phyloP scores from a whole-genome alignment of 2,797 vertebrate genomes.

The Pipistrellus pipistrellus region DNA sequence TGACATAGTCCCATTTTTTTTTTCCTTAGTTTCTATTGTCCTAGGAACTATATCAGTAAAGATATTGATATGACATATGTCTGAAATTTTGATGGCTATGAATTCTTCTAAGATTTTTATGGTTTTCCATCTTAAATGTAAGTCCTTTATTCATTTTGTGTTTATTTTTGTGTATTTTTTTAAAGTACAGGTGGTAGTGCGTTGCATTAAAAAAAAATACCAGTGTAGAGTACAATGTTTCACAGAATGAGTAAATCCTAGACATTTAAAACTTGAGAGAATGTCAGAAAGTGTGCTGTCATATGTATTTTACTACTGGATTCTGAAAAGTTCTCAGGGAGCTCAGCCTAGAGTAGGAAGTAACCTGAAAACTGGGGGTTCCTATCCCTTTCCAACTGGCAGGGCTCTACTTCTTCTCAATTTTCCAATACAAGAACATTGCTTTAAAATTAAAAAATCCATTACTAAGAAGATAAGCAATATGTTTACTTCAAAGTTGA shows the following conservation, averaged over 20 bases:
- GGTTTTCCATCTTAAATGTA: no score
- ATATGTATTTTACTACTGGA: neutral
- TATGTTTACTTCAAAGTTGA: constrained; percentile 44
- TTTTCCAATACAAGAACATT: neutral
- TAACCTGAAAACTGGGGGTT: neutral
- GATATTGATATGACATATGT: no score
- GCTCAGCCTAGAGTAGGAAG: neutral
- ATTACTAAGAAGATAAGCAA: neutral
- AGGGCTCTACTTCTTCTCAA: neutral
- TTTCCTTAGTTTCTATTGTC: no score
- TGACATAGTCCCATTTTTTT: no score
- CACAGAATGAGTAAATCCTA: neutral
- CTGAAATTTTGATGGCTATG: no score
- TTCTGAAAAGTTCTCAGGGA: neutral
- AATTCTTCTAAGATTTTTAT: no score
- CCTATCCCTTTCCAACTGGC: neutral
- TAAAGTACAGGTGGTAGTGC: neutral
- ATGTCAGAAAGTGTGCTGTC: neutral
- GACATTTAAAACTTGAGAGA: constrained; percentile 8
- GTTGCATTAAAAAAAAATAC: constrained; percentile 12
- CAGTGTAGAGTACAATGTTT: constrained; percentile 22
- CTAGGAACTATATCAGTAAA: no score
- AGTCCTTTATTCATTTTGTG: no score
- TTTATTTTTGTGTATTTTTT: neutral
- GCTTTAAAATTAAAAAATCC: neutral